Evolutionary conservation across 1,140 invertebrate species (phyloP).

Genomic region (Dreissena polymorpha): DNA sequence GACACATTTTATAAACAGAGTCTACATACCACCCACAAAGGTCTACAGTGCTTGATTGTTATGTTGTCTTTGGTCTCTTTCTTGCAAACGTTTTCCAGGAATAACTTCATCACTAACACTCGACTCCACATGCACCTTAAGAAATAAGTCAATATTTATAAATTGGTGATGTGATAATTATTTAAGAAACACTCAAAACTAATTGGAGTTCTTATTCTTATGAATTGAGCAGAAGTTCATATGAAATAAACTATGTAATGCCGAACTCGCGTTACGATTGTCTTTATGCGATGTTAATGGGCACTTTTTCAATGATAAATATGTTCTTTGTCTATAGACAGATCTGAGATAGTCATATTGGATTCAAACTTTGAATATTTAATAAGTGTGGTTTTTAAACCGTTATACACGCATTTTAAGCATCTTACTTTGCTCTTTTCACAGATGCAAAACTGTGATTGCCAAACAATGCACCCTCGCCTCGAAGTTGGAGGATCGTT

Average conservation of each 20-base stretch:
- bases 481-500: conserved; percentile 38
- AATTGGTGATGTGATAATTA: background rate
- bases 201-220: background rate
- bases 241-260: background rate
- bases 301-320: no score
- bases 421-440: conserved; percentile 35
- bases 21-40: conserved; percentile 40
- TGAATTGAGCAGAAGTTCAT: background rate
- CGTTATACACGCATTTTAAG: background rate
- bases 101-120: conserved; percentile 41
- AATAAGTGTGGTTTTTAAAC: no score
- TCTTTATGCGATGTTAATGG: background rate
- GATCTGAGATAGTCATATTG: no score
- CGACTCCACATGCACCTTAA: conserved; percentile 40
- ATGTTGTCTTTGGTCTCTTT: conserved; percentile 36
- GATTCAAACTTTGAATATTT: no score
- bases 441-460: conserved; percentile 32
- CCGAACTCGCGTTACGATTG: background rate
- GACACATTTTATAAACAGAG: background rate
- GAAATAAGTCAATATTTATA: background rate
- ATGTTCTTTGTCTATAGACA: no score
- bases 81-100: conserved; percentile 44
- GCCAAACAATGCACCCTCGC: conserved; percentile 25
- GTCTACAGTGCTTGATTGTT: conserved; percentile 35
- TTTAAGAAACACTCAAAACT: background rate